Base-by-base conservation (phyloP, 2,888 invertebrate genomes). In the Hirudinaria manillensis region DNA sequence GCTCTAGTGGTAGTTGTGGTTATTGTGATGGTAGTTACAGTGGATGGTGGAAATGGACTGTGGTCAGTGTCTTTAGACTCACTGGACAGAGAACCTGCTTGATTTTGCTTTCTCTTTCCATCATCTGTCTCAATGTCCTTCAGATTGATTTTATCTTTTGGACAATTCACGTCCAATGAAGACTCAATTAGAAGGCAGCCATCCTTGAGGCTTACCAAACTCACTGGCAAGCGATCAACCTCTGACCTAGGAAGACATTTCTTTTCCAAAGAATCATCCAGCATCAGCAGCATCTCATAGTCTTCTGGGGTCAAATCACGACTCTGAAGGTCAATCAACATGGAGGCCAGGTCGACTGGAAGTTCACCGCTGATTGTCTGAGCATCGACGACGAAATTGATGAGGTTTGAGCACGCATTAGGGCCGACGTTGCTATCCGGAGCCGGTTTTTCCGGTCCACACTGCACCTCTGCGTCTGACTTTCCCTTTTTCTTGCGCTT, bases 271-370 rank as follows among this genome's bases (percentile, higher is more conserved):
- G 81, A 74, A 38, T 84, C 82, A 65, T 84, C 84, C 21, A 84
- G 79, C 36, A 80, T 76, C 21, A 82, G 78, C 24, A 84, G 78
- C 45, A 82, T 72, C 13, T 84, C 84, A 75, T 84, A 84, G 75
- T 84, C 84, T 75, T 84, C 83, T 0, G 84, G 84, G 6, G 83
- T 83, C 19, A 84, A 72, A 0, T 84, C 84, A n/a, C 84, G 78
- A 75, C 84, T 82, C 74, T 84, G 84, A 13, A 84, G 55, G 24
- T 70, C 79, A 16, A 84, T 82, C 16, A 84, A 77, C 45, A 82
- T 74, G 45, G 79, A 80, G 3, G 82, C 77, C 4, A 83, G 71
- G 32, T 77, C 74, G 19, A 70, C 67, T 6, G 76, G 67, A 32
- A 76, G 36, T n/a, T 75, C 77, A 27, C 71, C 71, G 29, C 77